Percentiles rank a stretch among this genome's conserved stretches.
phyloP scores from a whole-genome alignment of 2,797 vertebrate species.

The Argyrosomus regius region DNA sequence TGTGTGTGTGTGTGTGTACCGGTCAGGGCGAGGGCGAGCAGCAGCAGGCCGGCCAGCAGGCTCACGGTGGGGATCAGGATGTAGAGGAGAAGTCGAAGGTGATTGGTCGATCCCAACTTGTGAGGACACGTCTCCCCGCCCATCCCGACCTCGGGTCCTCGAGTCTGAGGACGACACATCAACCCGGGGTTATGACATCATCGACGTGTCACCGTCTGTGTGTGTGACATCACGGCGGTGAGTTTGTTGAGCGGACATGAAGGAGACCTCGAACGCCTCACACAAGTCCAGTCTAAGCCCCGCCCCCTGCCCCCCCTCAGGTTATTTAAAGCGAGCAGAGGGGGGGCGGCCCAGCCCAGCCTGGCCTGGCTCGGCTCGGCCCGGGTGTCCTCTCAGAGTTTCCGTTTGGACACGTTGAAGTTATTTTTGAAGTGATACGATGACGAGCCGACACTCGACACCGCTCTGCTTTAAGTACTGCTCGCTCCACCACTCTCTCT shows the following conservation, averaged over 20 bases:
- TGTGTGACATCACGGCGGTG: not conserved
- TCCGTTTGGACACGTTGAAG: conserved; percentile 36
- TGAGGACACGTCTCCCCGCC: conserved; percentile 65
- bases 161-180: not conserved
- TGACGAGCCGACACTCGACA: conserved; percentile 53
- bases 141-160: conserved; percentile 54
- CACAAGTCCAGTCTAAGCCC: not conserved
- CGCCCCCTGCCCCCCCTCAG: not conserved
- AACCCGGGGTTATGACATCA: not conserved
- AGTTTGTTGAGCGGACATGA: not conserved
- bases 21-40: conserved; percentile 67
- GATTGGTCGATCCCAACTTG: conserved; percentile 69
- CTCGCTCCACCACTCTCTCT: not conserved
- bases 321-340: conserved; percentile 44
- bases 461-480: conserved; percentile 21
- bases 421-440: conserved; percentile 61
- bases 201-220: too few species aligned
- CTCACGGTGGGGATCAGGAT: conserved; percentile 70
- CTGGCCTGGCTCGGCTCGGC: too few species aligned
- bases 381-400: conserved; percentile 52
- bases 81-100: conserved; percentile 72
- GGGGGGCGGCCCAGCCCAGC: not conserved
- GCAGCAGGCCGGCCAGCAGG: conserved; percentile 68
- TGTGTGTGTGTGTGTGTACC: conserved; percentile 49
- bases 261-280: not conserved